Evolutionary conservation across 2,113 vertebrate genomes (phyloP).

Genomic region (Microtus pennsylvanicus): DNA sequence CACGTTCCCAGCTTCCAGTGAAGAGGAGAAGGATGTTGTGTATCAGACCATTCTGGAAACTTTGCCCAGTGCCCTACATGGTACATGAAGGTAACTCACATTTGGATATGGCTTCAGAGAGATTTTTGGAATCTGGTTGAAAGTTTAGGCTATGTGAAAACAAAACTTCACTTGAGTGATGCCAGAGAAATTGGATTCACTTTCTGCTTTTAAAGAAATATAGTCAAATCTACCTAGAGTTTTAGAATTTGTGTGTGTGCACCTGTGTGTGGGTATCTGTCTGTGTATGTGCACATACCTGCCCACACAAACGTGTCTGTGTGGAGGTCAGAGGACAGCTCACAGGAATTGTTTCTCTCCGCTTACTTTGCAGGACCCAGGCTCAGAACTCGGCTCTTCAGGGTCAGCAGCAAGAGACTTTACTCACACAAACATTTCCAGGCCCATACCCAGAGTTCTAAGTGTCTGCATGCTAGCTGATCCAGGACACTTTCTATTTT

Average conservation of each 20-base stretch:
- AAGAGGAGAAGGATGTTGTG: not conserved
- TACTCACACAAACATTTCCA: not conserved
- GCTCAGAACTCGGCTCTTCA: not conserved
- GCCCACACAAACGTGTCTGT: too few species aligned
- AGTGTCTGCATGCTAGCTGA: not conserved
- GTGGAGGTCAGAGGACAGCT: not conserved
- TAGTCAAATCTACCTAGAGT: not conserved
- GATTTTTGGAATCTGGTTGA: not conserved
- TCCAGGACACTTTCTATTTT: not conserved
- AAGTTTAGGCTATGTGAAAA: constrained; percentile 29
- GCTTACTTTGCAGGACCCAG: not conserved
- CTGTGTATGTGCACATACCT: too few species aligned
- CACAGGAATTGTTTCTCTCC: too few species aligned
- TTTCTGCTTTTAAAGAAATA: constrained; percentile 12
- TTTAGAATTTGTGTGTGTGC: not conserved
- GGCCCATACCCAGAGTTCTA: not conserved
- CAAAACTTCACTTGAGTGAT: not conserved
- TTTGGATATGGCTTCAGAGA: not conserved
- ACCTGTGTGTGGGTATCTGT: too few species aligned
- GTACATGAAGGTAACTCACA: not conserved
- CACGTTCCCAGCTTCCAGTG: not conserved
- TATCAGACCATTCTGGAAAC: not conserved
- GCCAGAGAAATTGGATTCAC: not conserved
- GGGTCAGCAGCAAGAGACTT: not conserved
- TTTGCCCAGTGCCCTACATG: not conserved